Base-by-base conservation (phyloP, 2,888 invertebrate genomes). In the Chalcis sispes region DNA sequence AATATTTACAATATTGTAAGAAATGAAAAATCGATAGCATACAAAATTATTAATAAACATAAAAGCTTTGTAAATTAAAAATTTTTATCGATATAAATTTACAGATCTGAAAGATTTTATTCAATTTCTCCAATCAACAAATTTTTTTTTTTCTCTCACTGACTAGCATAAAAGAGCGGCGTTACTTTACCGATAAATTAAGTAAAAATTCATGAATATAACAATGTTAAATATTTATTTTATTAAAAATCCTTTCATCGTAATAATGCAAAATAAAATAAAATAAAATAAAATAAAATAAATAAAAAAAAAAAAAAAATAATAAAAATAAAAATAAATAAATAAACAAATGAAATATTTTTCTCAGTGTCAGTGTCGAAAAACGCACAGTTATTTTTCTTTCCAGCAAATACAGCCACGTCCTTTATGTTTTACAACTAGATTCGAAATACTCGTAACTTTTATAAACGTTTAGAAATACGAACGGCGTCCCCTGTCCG, bases 361-460 rank as follows among this genome's bases (percentile, higher is more conserved):
- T 65, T 76, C 50, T 72, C 76, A 76, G 76, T 76, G 62, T 72
- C 23, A 50, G 18, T 67, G 61, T 61, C 32, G 61, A 56, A 13
- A 23, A 32, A 48, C 29, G 48, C 50, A 61, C 23, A 54, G 36
- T 7, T 50, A 15, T 40, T 64, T 5, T 25, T n/a, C 25, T 29
- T 13, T 59, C 23, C 46, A 72, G 32, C 56, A 42, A 23, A 62
- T 54, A 32, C 40, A 50, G 40, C 56, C 58, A 32, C n/a, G 27
- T 42, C n/a, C 13, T 23, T 15, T 62, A 42, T 13, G 20, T 52
- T 61, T 70, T 67, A 73, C 59, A 70, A 77, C 70, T 77, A 73
- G 70, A 77, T 70, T 73, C 36, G 59, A 77, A 77, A 72, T 76
- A 50, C 72, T 76, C 76, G 59, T 62, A 75, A 70, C 64, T 75